Base-by-base conservation (phyloP, 2,113 vertebrate genomes). In the Forbesichthys papilliferus region DNA sequence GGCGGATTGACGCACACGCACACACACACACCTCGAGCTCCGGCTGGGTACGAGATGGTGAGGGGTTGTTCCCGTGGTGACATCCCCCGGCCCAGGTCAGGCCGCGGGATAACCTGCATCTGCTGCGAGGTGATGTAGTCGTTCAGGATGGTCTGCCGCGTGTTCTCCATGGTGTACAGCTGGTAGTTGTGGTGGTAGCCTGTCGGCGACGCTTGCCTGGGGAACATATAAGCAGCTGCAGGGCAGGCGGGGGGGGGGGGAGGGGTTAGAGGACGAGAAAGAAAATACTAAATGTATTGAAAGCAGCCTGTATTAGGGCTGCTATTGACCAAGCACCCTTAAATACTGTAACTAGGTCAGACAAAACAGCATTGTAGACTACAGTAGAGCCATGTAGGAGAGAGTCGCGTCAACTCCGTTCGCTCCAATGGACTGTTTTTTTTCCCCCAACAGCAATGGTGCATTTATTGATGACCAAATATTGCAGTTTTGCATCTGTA, bases 121-220 rank as follows among this genome's bases (percentile, higher is more conserved):
- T 99, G 97, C 87, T 99, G 97, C 36, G 98, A 99, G 54, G 98
- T 99, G 91, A 99, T 99, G 83, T 99, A 99, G 86, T 99, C 98
- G 0, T 98, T 99, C 27, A 99, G 92, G 89, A 99, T 99, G 82
- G 98, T 99, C 94, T 99, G 98, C 1, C 98, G 91, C 0, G 97
- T 99, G 77, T 98, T 99, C 90, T 99, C 98, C 96, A 99, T 98
- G 9, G 97, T 97, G 3, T 99, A 98, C 78, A 99, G 93, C 88
- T 98, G 98, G 81, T 99, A 99, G 62, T 96, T 97, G 87, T 95
- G 98, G 49, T 95, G 96, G 89, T 97, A 99, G 61, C 95, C 95
- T 0, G 95, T 96, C 11, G 98, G 97, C 0, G 97, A 98, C 0
- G 95, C 95, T 85, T 99, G 97, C 80, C 98, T 93, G 63, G 95